Base-by-base conservation (phyloP, 1,140 invertebrate genomes). In the Mamestra configurata region DNA sequence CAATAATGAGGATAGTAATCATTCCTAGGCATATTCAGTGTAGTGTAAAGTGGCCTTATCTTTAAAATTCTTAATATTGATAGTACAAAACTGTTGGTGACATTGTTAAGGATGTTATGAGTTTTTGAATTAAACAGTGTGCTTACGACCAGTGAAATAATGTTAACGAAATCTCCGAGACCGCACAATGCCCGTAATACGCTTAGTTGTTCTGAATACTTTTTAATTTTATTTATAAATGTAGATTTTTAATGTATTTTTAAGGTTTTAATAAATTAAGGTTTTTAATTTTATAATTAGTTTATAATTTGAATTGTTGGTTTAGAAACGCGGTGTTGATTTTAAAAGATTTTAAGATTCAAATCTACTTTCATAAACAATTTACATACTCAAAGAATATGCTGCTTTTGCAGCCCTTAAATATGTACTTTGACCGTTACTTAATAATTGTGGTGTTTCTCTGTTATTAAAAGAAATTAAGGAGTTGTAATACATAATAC, bases 181-280 rank as follows among this genome's bases (percentile, higher is more conserved):
- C 77, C 84, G 90, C 92, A 93, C 91, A 92, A 92, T 84, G 83
- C 82, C 82, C 77, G 81, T 18, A 76, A 88, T 92, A 92, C 88
- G 92, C 92, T 93, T 93, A 92, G 86, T 82, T 79, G 71, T 88
- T 90, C 84, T 86, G 86, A 90, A 88, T 88, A 80, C 79, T 82
- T 90, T 89, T 88, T 90, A 88, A 76, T 76, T 82, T 83, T 89
- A 86, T 90, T 90, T 92, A 90, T 89, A 49, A 49, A 82, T 81
- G 83, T 83, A 83, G 73, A 84, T 82, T 89, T 88, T 85, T 88
- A 85, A 84, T 82, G 70, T 84, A 82, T 77, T 86, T 88, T 81
- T 90, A 90, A 85, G 82, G 59, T 87, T 87, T 87, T 85, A 79
- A 81, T 64, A 70, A 78, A 79, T 85, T 82, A 88, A 84, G 78